Evolutionary conservation across 2,888 invertebrate genomes (phyloP), one percentile per base, ranked within the genome.

Genomic region (Drosophila paracracens): DNA sequence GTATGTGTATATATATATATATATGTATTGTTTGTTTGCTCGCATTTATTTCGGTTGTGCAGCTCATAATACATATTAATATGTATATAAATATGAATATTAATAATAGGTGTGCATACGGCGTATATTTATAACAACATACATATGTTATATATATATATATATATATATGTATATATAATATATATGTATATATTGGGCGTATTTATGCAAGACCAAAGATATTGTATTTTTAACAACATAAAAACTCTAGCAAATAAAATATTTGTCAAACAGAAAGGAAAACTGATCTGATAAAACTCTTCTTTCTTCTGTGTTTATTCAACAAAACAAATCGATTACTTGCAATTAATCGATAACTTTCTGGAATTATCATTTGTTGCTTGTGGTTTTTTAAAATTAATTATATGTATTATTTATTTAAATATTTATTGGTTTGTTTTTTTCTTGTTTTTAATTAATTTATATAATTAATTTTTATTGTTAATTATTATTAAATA

Each of bases 1-100:
- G 25, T 64, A 25, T 46, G 4, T 46, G 4, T 13, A 40, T 48
- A 18, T 36, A 16, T 36, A 57, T 21, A 11, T 40, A 6, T 18
- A 38, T 56, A 16, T 43, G 18, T 29, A n/a, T 40, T n/a, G 21
- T 43, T 46, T 43, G 27, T 46, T 25, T 25, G 52, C 25, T 25
- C 7, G 21, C 35, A 36, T 51, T 18, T 27, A 48, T 40, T 66
- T 27, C 27, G 50, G 29, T 43, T 56, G 33, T 53, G 56, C 33
- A 56, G n/a, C 16, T 35, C 29, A 69, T 56, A 54, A 62, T 56
- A 58, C 54, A 54, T 50, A 51, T 31, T 27, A 6, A 52, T 21
- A 38, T 16, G 4, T 36, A 51, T 21, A 52, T 51, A 61, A 21
- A 31, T 61, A 52, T 38, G 31, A 63, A 48, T 74, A 66, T 58